These are phyloP conservation scores for Hydroisotoma schaefferi DNA, from an alignment of 2,888 invertebrate genomes.

Conservation along the genomic window DNA sequence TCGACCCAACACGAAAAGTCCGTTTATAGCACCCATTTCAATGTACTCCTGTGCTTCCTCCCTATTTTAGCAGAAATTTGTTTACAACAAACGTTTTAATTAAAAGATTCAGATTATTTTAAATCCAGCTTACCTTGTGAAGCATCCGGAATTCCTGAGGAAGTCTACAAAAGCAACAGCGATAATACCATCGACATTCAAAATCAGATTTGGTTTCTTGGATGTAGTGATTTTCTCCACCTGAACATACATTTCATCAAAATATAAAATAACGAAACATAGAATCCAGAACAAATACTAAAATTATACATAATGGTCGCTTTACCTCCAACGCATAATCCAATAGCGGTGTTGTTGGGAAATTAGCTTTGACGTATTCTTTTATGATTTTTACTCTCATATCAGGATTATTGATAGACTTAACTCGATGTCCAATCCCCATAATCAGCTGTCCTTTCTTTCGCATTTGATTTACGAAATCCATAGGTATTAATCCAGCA, in stretches of 20 bases:
- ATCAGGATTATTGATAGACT: constrained; percentile 95
- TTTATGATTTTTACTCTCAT: constrained; percentile 95
- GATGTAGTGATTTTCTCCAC: constrained; percentile 98
- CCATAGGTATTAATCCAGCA: constrained; percentile 88
- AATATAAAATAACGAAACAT: too few species aligned
- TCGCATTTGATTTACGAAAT: constrained; percentile 96
- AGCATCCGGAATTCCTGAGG: constrained; percentile 87
- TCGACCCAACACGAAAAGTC: constrained; percentile 94
- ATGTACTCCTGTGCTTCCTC: constrained; percentile 98
- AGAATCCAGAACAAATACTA: too few species aligned
- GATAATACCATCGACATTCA: constrained; percentile 98
- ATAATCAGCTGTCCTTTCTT: constrained; percentile 97
- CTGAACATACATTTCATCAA: too few species aligned
- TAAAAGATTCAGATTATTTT: neutral
- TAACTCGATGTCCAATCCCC: constrained; percentile 93
- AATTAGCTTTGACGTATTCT: constrained; percentile 88
- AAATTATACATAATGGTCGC: neutral
- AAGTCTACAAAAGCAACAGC: constrained; percentile 97
- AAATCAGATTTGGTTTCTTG: constrained; percentile 99
- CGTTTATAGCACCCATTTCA: constrained; percentile 96
- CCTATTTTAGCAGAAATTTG: constrained; percentile 53
- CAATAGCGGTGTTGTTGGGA: constrained; percentile 90
- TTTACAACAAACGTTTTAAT: neutral
- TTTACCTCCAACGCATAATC: constrained; percentile 79
- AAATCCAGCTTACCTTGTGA: constrained; percentile 67